Conservation (phyloP, 2,797 vertebrate genomes). For the Danio jaintianensis region DNA sequence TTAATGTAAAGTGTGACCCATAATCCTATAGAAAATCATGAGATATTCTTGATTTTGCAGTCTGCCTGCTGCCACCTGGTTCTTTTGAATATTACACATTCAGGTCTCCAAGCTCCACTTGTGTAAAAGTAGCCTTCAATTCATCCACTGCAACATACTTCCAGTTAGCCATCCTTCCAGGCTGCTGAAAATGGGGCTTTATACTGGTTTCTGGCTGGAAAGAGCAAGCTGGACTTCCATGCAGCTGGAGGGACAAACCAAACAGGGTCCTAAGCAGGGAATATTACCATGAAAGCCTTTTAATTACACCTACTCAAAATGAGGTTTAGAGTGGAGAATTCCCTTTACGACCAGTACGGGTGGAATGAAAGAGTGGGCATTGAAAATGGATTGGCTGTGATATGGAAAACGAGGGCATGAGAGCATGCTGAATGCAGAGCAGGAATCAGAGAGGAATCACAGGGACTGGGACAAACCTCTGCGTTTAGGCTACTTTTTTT, state of each 20-base stretch:
- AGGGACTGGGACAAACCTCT: slow-evolving; percentile 27
- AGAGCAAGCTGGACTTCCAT: slow-evolving; percentile 24
- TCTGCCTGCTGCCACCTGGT: neutral
- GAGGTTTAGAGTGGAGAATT: slow-evolving; percentile 41
- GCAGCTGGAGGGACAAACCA: slow-evolving; percentile 9
- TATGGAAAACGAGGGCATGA: slow-evolving; percentile 1
- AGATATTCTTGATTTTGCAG: neutral
- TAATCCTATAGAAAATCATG: neutral
- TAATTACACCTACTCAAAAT: slow-evolving; percentile 42
- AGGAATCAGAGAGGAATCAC: slow-evolving; percentile 20
- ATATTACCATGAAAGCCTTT: slow-evolving; percentile 45
- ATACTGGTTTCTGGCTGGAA: slow-evolving; percentile 18
- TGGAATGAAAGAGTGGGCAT: slow-evolving; percentile 37
- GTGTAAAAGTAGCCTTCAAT: slow-evolving; percentile 26
- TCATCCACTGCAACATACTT: slow-evolving; percentile 15
- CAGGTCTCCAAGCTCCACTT: slow-evolving; percentile 6
- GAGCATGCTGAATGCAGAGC: slow-evolving; percentile 17
- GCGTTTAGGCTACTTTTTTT: neutral
- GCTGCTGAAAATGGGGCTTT: slow-evolving; percentile 1
- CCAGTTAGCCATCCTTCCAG: slow-evolving; percentile 9
- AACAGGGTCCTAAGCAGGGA: slow-evolving; percentile 18
- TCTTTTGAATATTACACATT: neutral
- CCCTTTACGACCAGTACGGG: slow-evolving; percentile 6
- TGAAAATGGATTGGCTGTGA: slow-evolving; percentile 33
- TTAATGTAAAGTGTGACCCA: no score